A percentile compares a stretch with the other conserved stretches of the same genome.
Conservation (phyloP, 2,797 vertebrate genomes). For the Parauchenoglanis punctatus region DNA sequence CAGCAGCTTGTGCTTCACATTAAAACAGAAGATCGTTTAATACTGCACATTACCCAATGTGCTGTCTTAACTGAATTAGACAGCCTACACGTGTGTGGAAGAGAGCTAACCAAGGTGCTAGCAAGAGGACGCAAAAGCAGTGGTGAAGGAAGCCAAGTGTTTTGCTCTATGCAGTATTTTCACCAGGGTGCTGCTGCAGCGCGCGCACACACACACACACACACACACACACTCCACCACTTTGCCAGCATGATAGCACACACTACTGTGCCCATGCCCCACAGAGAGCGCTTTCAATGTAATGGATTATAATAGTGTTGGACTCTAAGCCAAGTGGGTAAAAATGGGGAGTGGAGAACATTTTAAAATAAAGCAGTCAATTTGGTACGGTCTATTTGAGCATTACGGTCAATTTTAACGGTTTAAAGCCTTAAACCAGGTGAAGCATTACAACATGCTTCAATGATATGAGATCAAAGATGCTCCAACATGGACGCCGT, state of each 20-base stretch:
- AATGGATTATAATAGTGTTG: not conserved
- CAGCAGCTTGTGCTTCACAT: not conserved
- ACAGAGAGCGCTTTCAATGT: not conserved
- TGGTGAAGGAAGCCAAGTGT: constrained; percentile 4
- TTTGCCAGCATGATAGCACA: not conserved
- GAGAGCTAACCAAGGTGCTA: constrained; percentile 4
- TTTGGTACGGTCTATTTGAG: not conserved
- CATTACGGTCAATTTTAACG: not conserved
- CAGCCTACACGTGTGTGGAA: not conserved
- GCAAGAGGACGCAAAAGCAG: not conserved
- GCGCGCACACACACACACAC: not conserved
- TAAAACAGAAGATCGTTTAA: not conserved
- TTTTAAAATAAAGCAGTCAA: constrained; percentile 10
- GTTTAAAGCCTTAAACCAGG: not conserved
- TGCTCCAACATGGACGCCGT: not conserved
- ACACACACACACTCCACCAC: not conserved
- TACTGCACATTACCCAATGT: not conserved
- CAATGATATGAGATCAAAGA: not conserved
- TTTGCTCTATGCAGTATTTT: constrained; percentile 19
- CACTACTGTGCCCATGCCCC: not conserved
- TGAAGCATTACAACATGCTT: not conserved
- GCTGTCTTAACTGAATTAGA: not conserved
- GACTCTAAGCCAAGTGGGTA: not conserved
- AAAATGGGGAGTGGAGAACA: not conserved
- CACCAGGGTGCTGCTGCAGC: not conserved